Base-by-base conservation (phyloP, 2,888 invertebrate genomes). In the Portevinia maculata region DNA sequence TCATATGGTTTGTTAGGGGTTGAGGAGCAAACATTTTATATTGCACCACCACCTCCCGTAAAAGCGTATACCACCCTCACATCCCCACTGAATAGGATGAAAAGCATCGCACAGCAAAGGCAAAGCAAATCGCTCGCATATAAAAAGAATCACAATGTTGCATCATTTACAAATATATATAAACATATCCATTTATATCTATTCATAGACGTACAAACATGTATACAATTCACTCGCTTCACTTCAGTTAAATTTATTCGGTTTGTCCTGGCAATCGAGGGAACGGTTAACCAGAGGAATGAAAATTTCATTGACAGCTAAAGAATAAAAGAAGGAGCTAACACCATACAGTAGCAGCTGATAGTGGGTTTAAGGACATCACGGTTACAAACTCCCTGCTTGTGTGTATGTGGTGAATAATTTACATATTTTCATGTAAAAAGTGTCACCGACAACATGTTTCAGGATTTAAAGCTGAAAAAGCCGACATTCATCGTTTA, bases 361-460 rank as follows among this genome's bases (percentile, higher is more conserved):
- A 81, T 76, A 53, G 70, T 71, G 53, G 67, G 28, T 74, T 73
- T 73, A 73, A 64, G 73, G 79, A 79, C 60, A 65, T 46, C 46
- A 32, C 30, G 41, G 37, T 53, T 37, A 55, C 30, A 65, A 75
- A 52, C 37, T 53, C 37, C 15, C 30, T 48, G 9, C 74, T 9
- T 32, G 46, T 41, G 44, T 71, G 67, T 30, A 64, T 75, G 71
- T 21, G 52, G 81, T 83, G 44, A 78, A 76, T 78, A 73, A 83
- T 65, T 83, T 78, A 78, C 76, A 78, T 71, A 78, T 73, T 67
- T 76, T 62, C 65, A 71, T 73, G 67, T 78, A 83, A 78, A 79
- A 71, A 83, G 71, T 83, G 78, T 78, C 78, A 73, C 76, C 65
- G 71, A 71, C 71, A 83, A 67, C 81, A 71, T 76, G 71, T 62